Evolutionary conservation across 1,140 invertebrate genomes (phyloP).

Genomic region (Tetramorium parvispinum): DNA sequence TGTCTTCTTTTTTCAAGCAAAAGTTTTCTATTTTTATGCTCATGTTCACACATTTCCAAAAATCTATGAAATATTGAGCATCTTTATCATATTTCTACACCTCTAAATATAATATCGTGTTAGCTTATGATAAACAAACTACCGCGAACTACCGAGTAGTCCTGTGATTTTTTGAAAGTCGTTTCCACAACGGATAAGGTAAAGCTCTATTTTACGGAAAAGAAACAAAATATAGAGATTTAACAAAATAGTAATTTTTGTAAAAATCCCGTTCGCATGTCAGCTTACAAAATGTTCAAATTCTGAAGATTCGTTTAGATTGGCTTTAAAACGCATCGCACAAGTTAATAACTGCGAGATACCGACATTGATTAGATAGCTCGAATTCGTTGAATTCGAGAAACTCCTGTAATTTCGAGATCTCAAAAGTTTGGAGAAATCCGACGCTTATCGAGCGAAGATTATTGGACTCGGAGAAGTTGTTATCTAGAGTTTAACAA

Average conservation of each 20-base stretch:
- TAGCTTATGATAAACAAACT: neutral
- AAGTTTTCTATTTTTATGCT: neutral
- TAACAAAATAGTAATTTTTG: neutral
- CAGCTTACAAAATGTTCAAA: neutral
- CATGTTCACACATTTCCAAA: neutral
- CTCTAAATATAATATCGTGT: neutral
- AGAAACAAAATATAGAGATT: neutral
- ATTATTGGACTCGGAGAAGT: slow-evolving; percentile 26
- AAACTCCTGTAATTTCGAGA: slow-evolving; percentile 42
- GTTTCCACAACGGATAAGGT: neutral
- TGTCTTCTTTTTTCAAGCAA: neutral
- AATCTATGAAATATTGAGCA: slow-evolving; percentile 7
- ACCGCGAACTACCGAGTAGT: neutral
- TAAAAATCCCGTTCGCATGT: too few relatives aligned
- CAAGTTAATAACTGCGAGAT: slow-evolving; percentile 15
- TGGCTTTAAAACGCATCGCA: slow-evolving; percentile 8
- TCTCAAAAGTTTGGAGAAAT: slow-evolving; percentile 3
- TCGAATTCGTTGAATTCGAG: slow-evolving; percentile 37
- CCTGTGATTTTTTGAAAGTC: neutral
- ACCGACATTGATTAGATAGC: slow-evolving; percentile 16
- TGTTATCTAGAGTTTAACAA: slow-evolving; percentile 6
- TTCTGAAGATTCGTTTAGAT: neutral
- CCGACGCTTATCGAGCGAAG: slow-evolving; percentile 22
- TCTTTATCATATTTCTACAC: neutral
- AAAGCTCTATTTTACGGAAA: neutral